Evolutionary conservation across 2,797 vertebrate species (phyloP), one percentile per base, ranked within the genome.

Genomic region (Chaunax sp.): DNA sequence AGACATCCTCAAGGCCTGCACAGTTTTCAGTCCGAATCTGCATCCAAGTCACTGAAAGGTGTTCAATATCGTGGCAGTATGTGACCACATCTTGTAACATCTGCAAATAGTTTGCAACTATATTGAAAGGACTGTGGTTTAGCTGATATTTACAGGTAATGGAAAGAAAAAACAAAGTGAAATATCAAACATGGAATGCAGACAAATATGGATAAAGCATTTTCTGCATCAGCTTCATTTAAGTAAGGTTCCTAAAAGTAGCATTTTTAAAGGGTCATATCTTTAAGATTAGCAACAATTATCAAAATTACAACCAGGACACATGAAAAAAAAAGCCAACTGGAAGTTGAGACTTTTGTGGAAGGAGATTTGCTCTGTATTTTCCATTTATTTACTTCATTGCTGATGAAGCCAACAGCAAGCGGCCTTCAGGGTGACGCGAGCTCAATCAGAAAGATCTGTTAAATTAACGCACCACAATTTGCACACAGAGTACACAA

Each of bases 21-120:
- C 23, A 22, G 33, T 65, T 52, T 18, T 53, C 41, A 38, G 49
- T 74, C 1, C 0, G 16, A 72, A 69, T 74, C 55, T 44, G 41
- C 62, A 69, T 54, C 44, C 45, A 75, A 50, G 8, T 12, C 2
- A 52, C 40, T 44, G 37, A 33, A 47, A 20, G 33, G 15, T 35
- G 51, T 46, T 8, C n/a, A 0, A 41, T 77, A 18, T 50, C 61
- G 23, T 1, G 1, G 4, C 3, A 6, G 6, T 3, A 5, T 26
- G 2, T 44, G 11, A 68, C 18, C n/a, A n/a, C n/a, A n/a, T n/a
- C 65, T 46, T 33, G 40, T 26, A 49, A 18, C 9, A 44, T 28
- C 5, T 61, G 45, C 46, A 55, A 52, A 67, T 35, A 33, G 28
- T 23, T 37, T 57, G 16, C 20, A 72, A 18, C 20, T 10, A 14